phyloP scores from a whole-genome alignment of 2,888 invertebrate genomes.

The Clivina fossor region DNA sequence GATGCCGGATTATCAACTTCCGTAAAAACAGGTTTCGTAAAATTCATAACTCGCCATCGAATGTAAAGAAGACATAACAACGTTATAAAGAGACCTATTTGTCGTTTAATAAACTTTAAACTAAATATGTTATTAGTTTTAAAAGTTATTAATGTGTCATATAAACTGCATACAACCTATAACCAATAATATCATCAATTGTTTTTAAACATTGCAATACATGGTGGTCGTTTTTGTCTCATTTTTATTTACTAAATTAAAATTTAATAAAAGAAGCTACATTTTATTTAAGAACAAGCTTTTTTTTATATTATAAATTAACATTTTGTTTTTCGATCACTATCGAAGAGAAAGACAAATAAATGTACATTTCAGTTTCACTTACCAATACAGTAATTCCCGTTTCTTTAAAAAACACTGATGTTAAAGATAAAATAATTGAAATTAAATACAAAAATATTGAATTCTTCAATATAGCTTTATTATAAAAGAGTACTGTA shows the following conservation, averaged over 20 bases:
- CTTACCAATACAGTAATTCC: slow-evolving; percentile 87
- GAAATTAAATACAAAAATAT: slow-evolving; percentile 43
- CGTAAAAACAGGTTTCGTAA: slow-evolving; percentile 78
- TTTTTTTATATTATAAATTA: background rate
- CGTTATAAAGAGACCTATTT: slow-evolving; percentile 54
- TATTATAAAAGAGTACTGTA: slow-evolving; percentile 67
- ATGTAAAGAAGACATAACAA: slow-evolving; percentile 61
- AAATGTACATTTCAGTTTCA: slow-evolving; percentile 37
- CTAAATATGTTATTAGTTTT: too few species aligned
- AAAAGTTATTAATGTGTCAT: slow-evolving; percentile 63
- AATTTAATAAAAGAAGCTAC: too few species aligned
- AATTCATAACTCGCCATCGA: slow-evolving; percentile 79
- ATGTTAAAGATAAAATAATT: slow-evolving; percentile 58
- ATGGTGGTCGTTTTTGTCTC: too few species aligned
- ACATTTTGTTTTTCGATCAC: background rate
- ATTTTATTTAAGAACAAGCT: background rate
- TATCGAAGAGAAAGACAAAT: slow-evolving; percentile 9
- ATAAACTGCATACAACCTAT: slow-evolving; percentile 65
- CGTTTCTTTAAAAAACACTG: slow-evolving; percentile 92
- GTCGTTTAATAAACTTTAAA: slow-evolving; percentile 54
- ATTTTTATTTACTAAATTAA: too few species aligned
- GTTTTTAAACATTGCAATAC: slow-evolving; percentile 8
- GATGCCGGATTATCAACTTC: slow-evolving; percentile 90
- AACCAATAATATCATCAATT: slow-evolving; percentile 45
- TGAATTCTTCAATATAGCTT: slow-evolving; percentile 47